phyloP scores from a whole-genome alignment of 2,797 vertebrate species.

The Pitangus sulphuratus region DNA sequence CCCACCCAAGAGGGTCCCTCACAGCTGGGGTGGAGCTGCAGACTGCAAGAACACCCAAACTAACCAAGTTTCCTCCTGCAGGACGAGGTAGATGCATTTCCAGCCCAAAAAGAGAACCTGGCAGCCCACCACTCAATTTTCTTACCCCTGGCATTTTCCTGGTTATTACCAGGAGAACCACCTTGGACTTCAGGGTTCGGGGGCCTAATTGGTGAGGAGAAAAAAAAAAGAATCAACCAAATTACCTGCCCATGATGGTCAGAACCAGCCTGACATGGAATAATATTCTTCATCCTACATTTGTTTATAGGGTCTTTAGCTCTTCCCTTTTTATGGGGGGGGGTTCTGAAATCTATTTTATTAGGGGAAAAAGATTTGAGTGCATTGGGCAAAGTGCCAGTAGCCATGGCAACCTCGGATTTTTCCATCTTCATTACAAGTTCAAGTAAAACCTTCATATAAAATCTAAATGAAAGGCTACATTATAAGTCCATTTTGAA shows the following conservation, averaged over 20 bases:
- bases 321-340: constrained; percentile 19
- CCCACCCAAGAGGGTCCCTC: not conserved
- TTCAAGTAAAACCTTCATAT: constrained; percentile 75
- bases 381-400: constrained; percentile 63
- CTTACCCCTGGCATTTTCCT: not conserved
- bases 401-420: constrained; percentile 61
- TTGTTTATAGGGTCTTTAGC: constrained; percentile 39
- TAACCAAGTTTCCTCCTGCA: not conserved
- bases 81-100: not conserved
- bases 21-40: not conserved
- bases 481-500: constrained; percentile 75
- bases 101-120: not conserved
- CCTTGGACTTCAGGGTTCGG: not conserved
- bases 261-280: not conserved
- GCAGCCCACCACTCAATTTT: accelerated
- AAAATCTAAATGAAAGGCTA: constrained; percentile 77
- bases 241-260: not conserved
- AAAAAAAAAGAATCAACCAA: not conserved
- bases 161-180: not conserved
- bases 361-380: constrained; percentile 65
- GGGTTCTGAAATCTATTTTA: constrained; percentile 65
- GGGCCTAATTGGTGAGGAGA: not conserved
- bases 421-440: constrained; percentile 79
- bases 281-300: not conserved
- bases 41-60: not conserved